Percentiles rank a stretch among this genome's conserved stretches.
phyloP scores from a whole-genome alignment of 2,888 invertebrate genomes.

The Thumatha senex region DNA sequence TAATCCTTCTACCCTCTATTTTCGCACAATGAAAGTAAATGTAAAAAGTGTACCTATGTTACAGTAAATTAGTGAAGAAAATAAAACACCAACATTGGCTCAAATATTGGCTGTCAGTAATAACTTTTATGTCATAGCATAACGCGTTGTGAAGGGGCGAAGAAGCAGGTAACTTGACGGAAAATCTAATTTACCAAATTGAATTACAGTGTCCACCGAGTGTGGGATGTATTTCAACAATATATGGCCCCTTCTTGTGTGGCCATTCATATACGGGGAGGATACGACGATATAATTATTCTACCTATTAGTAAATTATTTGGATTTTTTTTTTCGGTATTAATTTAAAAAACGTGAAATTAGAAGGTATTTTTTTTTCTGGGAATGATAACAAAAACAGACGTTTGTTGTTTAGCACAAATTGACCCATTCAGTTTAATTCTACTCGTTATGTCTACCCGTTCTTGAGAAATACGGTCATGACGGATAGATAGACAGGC shows the following conservation, averaged over 20 bases:
- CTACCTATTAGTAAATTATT: neutral
- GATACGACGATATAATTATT: neutral
- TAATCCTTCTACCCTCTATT: too few relatives aligned
- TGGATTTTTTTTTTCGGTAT: neutral
- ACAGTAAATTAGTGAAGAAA: neutral
- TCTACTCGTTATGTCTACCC: too few relatives aligned
- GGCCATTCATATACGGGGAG: constrained; percentile 10
- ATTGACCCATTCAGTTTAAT: too few relatives aligned
- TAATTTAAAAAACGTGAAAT: constrained; percentile 7
- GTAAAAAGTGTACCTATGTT: too few relatives aligned
- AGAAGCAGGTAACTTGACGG: constrained; percentile 75
- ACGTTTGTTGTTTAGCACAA: too few relatives aligned
- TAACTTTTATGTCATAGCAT: constrained; percentile 46
- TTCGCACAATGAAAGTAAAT: too few relatives aligned
- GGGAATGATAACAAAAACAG: too few relatives aligned
- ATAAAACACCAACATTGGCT: constrained; percentile 33
- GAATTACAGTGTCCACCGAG: constrained; percentile 75
- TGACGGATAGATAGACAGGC: too few relatives aligned
- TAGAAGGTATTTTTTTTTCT: too few relatives aligned
- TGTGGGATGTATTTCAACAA: constrained; percentile 49
- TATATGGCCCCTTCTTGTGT: constrained; percentile 17
- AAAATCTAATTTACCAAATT: constrained; percentile 80
- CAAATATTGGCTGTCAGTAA: constrained; percentile 45
- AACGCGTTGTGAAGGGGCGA: constrained; percentile 52
- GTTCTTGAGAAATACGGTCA: too few relatives aligned